Conservation (phyloP, 2,113 vertebrate genomes). For the Centropristis striata region DNA sequence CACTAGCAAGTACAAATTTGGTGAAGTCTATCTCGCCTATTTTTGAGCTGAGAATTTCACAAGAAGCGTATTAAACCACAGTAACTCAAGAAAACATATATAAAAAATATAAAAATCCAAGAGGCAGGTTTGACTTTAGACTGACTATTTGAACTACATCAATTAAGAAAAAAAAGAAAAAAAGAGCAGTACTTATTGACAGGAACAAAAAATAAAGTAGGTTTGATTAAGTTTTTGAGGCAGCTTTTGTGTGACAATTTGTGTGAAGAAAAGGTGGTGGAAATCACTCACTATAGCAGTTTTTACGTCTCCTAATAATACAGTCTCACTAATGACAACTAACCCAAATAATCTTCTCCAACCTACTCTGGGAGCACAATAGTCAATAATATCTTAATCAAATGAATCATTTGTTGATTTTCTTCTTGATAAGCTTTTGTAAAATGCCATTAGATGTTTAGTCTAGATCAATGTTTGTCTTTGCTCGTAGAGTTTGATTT, state of each 20-base stretch:
- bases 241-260: no score
- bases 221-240: no score
- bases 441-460: background rate
- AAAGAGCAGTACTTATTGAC: no score
- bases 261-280: background rate
- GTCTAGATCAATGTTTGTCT: background rate
- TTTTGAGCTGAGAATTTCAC: background rate
- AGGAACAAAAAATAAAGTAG: no score
- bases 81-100: no score
- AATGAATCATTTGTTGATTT: background rate
- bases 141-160: background rate
- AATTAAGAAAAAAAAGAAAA: no score
- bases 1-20: slow-evolving; percentile 6
- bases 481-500: background rate
- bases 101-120: background rate
- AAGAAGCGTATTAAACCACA: background rate
- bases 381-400: background rate
- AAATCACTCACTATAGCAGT: no score
- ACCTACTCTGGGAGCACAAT: background rate
- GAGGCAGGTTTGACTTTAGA: background rate
- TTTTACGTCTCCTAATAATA: background rate
- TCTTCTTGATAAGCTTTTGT: background rate
- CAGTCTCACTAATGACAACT: background rate
- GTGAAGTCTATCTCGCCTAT: background rate
- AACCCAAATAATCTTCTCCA: background rate